Percentiles rank a stretch among this genome's conserved stretches.
Conservation (phyloP, 2,113 vertebrate genomes). For the Antechinus flavipes region DNA sequence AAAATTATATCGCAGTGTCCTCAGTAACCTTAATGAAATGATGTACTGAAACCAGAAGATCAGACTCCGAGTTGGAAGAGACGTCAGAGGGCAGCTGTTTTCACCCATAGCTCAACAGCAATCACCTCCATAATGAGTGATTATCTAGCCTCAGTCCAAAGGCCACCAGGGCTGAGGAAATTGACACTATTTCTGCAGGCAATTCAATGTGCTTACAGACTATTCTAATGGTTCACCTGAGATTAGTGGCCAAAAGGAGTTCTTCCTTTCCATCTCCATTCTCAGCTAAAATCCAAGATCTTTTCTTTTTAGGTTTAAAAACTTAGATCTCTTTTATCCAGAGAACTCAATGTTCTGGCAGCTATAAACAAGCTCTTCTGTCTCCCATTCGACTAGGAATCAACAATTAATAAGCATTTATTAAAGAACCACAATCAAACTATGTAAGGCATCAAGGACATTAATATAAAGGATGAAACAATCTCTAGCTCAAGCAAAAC, state of each 20-base stretch:
- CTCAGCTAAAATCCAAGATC: not conserved
- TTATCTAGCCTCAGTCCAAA: not conserved
- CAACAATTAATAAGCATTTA: not conserved
- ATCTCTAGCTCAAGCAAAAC: not conserved
- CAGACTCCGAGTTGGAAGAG: not conserved
- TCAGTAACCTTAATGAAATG: constrained; percentile 48
- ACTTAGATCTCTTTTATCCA: not conserved
- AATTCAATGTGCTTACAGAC: not conserved
- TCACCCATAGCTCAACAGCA: not conserved
- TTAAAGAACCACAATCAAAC: not conserved
- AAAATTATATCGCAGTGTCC: constrained; percentile 38
- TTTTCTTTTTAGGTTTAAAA: not conserved
- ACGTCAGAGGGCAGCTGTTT: not conserved
- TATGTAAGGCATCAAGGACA: not conserved
- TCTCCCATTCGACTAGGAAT: not conserved
- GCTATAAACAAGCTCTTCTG: not conserved
- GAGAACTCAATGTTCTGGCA: not conserved
- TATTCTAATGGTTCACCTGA: not conserved
- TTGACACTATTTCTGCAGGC: no score
- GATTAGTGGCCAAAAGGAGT: not conserved
- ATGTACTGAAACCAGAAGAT: constrained; percentile 44
- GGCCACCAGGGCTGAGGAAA: not conserved
- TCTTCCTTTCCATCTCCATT: not conserved
- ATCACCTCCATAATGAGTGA: not conserved
- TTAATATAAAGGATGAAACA: not conserved